Base-by-base conservation (phyloP, 2,888 invertebrate species). In the Caenorhabditis wallacei region DNA sequence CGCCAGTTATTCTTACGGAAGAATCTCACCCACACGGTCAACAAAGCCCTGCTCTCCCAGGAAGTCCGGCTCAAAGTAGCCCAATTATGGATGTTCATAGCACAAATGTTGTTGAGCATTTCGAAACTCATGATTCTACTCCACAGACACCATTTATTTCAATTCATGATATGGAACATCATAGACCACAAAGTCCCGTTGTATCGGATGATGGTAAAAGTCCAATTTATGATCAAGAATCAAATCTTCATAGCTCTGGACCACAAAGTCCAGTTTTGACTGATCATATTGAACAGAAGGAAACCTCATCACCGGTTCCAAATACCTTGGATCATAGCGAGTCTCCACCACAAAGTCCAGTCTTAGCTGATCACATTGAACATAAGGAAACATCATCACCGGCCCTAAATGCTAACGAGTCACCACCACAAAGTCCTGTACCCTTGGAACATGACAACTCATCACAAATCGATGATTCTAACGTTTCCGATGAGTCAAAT, bases 111-210 rank as follows among this genome's bases (percentile, higher is more conserved):
- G 68, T 61, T 24, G 69, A 61, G 26, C 71, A 80, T 51, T 59
- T 66, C 18, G 72, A 66, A 26, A 40, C 59, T 59, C 57, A 57
- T 26, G 66, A 80, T 13, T 66, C 46, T 20, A 53, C 43, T 11
- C 72, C 80, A 61, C 64, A 71, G 18, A 80, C 68, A 24, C 80
- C 72, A 46, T 72, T 61, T 1, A 37, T 53, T 8, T 79, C 79
- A 24, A 51, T 57, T 56, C 71, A 79, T 13, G 54, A 66, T 24
- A n/a, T n/a, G n/a, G 76, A 69, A 1, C 61, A 69, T n/a, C 20
- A 53, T 22, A 22, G 43, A 43, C 20, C 64, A 30, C 35, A 53
- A 16, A 69, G 69, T 20, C 69, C 69, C 54, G 69, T 54, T 35
- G n/a, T 43, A 11, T 69, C 69, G 22, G 22, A 43, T n/a, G 56